Evolutionary conservation across 2,113 vertebrate species (phyloP).

Genomic region (Bostrychus sinensis): DNA sequence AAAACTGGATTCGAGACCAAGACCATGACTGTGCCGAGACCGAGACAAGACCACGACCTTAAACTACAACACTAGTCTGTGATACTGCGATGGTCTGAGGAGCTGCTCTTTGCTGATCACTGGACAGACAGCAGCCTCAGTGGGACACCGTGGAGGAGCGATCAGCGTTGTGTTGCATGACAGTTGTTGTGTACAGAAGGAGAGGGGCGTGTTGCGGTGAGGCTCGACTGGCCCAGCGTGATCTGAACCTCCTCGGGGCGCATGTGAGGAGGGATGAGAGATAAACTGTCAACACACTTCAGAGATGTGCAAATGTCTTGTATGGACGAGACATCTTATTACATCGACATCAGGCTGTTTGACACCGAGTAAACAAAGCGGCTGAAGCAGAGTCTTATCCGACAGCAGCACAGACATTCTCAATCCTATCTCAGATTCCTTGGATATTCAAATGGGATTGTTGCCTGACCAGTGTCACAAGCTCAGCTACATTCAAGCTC

Average conservation of each 20-base stretch:
- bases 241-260: constrained; percentile 49
- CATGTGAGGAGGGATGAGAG: constrained; percentile 52
- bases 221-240: constrained; percentile 61
- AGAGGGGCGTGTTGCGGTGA: constrained; percentile 48
- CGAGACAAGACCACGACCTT: no score
- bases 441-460: no score
- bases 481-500: background rate
- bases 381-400: constrained; percentile 9
- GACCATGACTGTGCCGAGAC: no score
- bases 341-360: constrained; percentile 41
- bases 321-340: constrained; percentile 53
- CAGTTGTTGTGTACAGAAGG: constrained; percentile 57
- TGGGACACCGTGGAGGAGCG: constrained; percentile 43
- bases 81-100: constrained; percentile 17
- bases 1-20: no score
- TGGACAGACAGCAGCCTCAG: constrained; percentile 46
- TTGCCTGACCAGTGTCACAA: no score
- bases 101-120: constrained; percentile 21
- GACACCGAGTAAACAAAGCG: constrained; percentile 31
- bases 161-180: constrained; percentile 68
- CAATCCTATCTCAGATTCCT: no score
- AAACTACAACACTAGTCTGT: no score
- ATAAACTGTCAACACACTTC: constrained; percentile 59
- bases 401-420: constrained; percentile 25
- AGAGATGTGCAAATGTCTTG: constrained; percentile 49